Base-by-base conservation (phyloP, 2,113 vertebrate species). In the Podarcis muralis region DNA sequence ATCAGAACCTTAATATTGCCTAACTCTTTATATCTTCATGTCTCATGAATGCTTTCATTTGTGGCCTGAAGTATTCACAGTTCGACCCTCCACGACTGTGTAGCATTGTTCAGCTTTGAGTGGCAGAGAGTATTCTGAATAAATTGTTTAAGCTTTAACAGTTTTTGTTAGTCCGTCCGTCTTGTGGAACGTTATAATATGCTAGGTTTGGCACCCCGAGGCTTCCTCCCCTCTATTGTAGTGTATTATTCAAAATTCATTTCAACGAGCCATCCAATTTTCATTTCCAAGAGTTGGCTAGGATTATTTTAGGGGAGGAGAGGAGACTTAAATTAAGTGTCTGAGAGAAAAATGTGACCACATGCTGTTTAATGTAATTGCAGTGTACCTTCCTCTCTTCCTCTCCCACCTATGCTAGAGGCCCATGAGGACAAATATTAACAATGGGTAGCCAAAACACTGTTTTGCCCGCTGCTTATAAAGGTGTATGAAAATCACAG, bases 341-440 rank as follows among this genome's bases (percentile, higher is more conserved):
- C 57, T 82, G 27, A 83, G 57, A 88, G 71, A 76, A 66, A 79
- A 88, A 83, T 48, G 53, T 75, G 59, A 48, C 37, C 57, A 22
- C 71, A 66, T 66, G 72, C 80, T 83, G 80, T 48, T 83, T 88
- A 83, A 83, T 83, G 35, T 76, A 88, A 88, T 83, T 83, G 71
- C 53, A 88, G 57, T 75, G 40, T 79, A 32, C 40, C 65, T 53
- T 69, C 76, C 37, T 86, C 76, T 48, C 57, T 81, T 27, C 62
- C 35, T 20, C 35, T 35, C n/a, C 69, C 79, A 88, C 69, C 71
- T 48, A 75, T 75, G 59, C 15, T n/a, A 82, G 12, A 88, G 27
- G 35, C 59, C 82, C 37, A 75, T 25, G 12, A 82, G 79, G n/a
- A 62, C 15, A 16, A 53, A 83, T 72, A 25, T 82, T 75, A 43